Base-by-base conservation (phyloP, 2,888 invertebrate genomes). In the Microctonus hyperodae region DNA sequence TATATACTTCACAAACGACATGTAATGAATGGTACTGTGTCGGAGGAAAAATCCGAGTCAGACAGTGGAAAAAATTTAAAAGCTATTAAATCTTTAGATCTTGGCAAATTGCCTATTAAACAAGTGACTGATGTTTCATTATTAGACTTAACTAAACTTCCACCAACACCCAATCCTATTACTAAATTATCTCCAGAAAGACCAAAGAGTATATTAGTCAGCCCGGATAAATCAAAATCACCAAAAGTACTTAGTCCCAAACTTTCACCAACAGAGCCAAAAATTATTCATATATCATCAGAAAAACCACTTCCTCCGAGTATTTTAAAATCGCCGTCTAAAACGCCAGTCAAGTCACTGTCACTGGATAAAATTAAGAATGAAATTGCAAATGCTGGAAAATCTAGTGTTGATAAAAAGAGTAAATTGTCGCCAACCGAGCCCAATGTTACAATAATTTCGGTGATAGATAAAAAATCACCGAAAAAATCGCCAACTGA, bases 1-100 rank as follows among this genome's bases (percentile, higher is more conserved):
- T 95, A 95, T 77, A 92, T 92, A 6, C 85, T 94, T 59, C 94
- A 94, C 79, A 94, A 94, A 79, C 87, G 94, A 3, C 94, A 94
- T 79, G 88, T 94, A 1, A 92, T 94, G 91, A 94, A 94, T 79
- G 94, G 94, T 0, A 93, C 93, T 0, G 92, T 92, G 0, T 82
- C 81, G 6, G 82, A 84, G 11, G 84, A 83, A 35, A 83, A 81
- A 69, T 79, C 80, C 2, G 81, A 83, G 31, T 80, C 81, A 1
- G 83, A 83, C 53, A 77, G 77, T 33, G 76, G 79, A 0, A 83
- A 81, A 66, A 71, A 75, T 7, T 73, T 68, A 0, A 70, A 70
- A 20, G 72, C 69, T 56, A 57, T 65, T n/a, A 61, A 70, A 6
- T 69, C 72, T 1, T 78, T 79, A 63, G 82, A 83, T 69, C 69